Base-by-base conservation (phyloP, 2,888 invertebrate genomes). In the Pecten maximus region DNA sequence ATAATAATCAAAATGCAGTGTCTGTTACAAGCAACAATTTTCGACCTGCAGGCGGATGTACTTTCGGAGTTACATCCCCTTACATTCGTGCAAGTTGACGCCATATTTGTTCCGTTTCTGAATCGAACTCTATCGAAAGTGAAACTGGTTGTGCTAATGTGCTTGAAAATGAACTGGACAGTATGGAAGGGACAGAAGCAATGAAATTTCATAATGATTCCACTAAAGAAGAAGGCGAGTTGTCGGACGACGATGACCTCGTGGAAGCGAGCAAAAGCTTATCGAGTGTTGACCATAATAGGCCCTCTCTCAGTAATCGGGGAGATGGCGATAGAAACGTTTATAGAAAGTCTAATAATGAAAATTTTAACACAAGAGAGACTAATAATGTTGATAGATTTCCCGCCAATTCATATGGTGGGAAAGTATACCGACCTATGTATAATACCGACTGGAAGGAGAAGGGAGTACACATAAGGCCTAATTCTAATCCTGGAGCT, bases 221-320 rank as follows among this genome's bases (percentile, higher is more conserved):
- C 23, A 89, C 88, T 16, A 95, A 95, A 90, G 95, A 94, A 92
- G 95, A 95, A 91, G 94, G 94, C 2, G 94, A 95, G 91, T 89
- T 95, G 16, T 94, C 94, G 35, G 95, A 95, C 50, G 95, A 95
- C 28, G 95, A 94, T 23, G 93, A 93, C 8, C 90, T 89, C 15
- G 91, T 90, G n/a, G 87, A 91, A 23, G 19, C 40, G 3, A 87
- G 48, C 88, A 40, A 74, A 44, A 74, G 88, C 28, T 28, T 28
- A 4, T 15, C 86, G 16, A 8, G 54, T 12, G 23, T 54, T n/a
- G n/a, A 74, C 35, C 40, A n/a, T n/a, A n/a, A 15, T 10, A 44
- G 60, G 40, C 54, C 19, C 48, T 19, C 15, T 6, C n/a, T 44
- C 48, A 50, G 40, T 23, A 88, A n/a, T 15, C 19, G 89, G 15